Percentiles rank a stretch among this genome's conserved stretches.
Evolutionary conservation across 2,797 vertebrate genomes (phyloP).

Genomic region (Rhodeus uyekii): DNA sequence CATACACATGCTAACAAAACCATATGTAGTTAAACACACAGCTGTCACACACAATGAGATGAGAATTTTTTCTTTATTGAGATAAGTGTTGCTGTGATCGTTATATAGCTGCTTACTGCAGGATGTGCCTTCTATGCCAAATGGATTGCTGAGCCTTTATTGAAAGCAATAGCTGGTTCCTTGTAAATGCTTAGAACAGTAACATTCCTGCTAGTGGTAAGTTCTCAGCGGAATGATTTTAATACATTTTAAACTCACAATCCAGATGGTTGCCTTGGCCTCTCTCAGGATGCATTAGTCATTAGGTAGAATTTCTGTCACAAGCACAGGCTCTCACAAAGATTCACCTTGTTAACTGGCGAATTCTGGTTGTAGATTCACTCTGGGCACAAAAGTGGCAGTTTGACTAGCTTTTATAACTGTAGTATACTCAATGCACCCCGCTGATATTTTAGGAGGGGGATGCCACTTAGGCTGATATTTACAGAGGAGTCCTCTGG

Average conservation of each 20-base stretch:
- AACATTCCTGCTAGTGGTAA: slow-evolving; percentile 18
- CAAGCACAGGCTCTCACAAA: neutral
- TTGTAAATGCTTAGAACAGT: slow-evolving; percentile 26
- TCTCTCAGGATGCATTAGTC: slow-evolving; percentile 35
- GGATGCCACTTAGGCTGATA: slow-evolving; percentile 32
- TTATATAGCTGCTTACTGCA: slow-evolving; percentile 26
- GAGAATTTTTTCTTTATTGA: slow-evolving; percentile 31
- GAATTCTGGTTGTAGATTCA: slow-evolving; percentile 44
- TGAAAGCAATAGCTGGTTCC: slow-evolving; percentile 38
- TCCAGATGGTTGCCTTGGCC: slow-evolving; percentile 36
- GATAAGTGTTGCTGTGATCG: slow-evolving; percentile 21
- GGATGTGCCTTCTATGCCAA: slow-evolving; percentile 5
- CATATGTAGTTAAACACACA: slow-evolving; percentile 36
- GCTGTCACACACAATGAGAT: slow-evolving; percentile 24
- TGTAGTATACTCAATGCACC: neutral
- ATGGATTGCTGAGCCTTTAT: slow-evolving; percentile 25
- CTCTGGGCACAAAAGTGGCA: slow-evolving; percentile 14
- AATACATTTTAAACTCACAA: slow-evolving; percentile 24
- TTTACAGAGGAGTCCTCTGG: slow-evolving; percentile 43
- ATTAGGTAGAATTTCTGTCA: slow-evolving; percentile 39
- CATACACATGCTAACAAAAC: slow-evolving; percentile 34
- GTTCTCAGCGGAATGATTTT: slow-evolving; percentile 28
- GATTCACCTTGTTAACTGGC: slow-evolving; percentile 36
- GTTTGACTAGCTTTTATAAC: slow-evolving; percentile 22
- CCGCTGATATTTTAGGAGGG: slow-evolving; percentile 18